A percentile compares a stretch with the other conserved stretches of the same genome.
Evolutionary conservation across 2,888 invertebrate genomes (phyloP).

Genomic region (Uloborus plumipes): DNA sequence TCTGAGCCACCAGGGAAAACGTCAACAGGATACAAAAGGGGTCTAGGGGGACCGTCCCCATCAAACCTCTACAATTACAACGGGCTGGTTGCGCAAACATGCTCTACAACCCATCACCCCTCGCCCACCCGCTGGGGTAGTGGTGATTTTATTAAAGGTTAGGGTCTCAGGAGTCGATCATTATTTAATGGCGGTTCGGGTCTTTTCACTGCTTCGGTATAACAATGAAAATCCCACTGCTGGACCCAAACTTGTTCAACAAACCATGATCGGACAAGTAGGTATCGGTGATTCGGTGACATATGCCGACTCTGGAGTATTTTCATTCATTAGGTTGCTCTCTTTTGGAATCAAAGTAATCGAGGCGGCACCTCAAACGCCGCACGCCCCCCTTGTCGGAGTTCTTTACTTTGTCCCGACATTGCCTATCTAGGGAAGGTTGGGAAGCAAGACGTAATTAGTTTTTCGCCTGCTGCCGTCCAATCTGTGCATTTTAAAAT

Average conservation of each 20-base stretch:
- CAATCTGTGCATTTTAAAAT: too few relatives aligned
- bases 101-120: slow-evolving; percentile 45
- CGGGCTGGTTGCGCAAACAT: slow-evolving; percentile 56
- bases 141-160: slow-evolving; percentile 60
- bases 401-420: neutral
- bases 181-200: slow-evolving; percentile 62
- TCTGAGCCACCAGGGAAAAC: slow-evolving; percentile 24
- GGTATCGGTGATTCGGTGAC: slow-evolving; percentile 52
- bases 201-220: slow-evolving; percentile 49
- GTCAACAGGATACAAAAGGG: slow-evolving; percentile 48
- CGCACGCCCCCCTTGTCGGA: too few relatives aligned
- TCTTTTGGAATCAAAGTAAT: slow-evolving; percentile 13
- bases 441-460: too few relatives aligned
- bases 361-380: neutral
- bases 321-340: slow-evolving; percentile 36
- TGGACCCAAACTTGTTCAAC: slow-evolving; percentile 33
- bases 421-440: slow-evolving; percentile 3
- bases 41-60: slow-evolving; percentile 4
- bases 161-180: slow-evolving; percentile 57
- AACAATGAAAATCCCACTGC: slow-evolving; percentile 31
- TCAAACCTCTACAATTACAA: slow-evolving; percentile 53
- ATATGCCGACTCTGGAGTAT: slow-evolving; percentile 59
- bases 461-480: too few relatives aligned
- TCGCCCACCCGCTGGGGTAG: slow-evolving; percentile 52
- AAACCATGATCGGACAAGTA: slow-evolving; percentile 49